A percentile compares a stretch with the other conserved stretches of the same genome.
Evolutionary conservation across 2,113 vertebrate genomes (phyloP).

Genomic region (Aix galericulata): DNA sequence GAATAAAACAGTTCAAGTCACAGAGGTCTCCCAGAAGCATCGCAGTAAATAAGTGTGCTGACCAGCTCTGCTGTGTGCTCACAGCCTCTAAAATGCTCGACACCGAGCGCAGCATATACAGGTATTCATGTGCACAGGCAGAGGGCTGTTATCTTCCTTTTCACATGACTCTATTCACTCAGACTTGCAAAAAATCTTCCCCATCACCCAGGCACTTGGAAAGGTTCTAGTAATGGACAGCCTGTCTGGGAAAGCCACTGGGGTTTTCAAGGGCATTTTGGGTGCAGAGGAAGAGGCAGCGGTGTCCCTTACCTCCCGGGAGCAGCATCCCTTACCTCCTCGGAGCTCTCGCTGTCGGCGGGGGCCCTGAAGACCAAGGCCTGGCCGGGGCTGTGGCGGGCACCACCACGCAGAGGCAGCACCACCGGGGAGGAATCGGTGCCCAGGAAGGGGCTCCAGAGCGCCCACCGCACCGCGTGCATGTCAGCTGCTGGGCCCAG

Average conservation of each 20-base stretch:
- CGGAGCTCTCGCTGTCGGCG: constrained; percentile 57
- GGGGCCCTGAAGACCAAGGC: constrained; percentile 83
- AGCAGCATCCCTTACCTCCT: constrained; percentile 66
- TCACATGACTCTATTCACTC: neutral
- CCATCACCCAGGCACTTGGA: too few relatives aligned
- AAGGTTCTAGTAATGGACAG: rapidly evolving
- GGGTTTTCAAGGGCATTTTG: rapidly evolving
- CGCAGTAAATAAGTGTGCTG: rapidly evolving
- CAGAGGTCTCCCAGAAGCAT: neutral
- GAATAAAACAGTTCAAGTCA: neutral
- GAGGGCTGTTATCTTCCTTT: neutral
- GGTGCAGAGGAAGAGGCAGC: rapidly evolving
- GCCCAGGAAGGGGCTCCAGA: constrained; percentile 79
- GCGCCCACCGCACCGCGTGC: constrained; percentile 87
- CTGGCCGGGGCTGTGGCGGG: constrained; percentile 76
- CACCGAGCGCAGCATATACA: rapidly evolving
- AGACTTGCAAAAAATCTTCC: neutral
- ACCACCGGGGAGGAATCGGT: constrained; percentile 53
- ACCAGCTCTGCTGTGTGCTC: rapidly evolving
- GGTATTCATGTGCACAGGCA: rapidly evolving
- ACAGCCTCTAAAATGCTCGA: rapidly evolving
- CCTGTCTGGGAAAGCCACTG: neutral
- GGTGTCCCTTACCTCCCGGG: constrained; percentile 56
- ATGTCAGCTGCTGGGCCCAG: constrained; percentile 75
- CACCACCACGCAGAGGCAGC: constrained; percentile 82